phyloP scores from a whole-genome alignment of 2,113 vertebrate species.

The Promerops cafer region DNA sequence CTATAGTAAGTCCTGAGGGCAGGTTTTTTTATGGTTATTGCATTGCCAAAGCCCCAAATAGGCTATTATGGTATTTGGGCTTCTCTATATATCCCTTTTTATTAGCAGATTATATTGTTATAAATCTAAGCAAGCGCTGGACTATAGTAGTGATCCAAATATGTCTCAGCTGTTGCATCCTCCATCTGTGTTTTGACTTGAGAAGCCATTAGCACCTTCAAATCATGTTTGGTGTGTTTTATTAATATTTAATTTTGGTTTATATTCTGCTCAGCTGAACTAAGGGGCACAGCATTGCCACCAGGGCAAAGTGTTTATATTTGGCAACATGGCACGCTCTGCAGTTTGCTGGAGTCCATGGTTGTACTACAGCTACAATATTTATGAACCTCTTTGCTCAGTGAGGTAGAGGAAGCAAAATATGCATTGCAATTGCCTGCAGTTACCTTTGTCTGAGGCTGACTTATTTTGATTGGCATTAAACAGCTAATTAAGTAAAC shows the following conservation, averaged over 20 bases:
- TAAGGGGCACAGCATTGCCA: neutral
- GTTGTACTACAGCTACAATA: neutral
- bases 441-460: neutral
- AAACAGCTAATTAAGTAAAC: neutral
- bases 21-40: slow-evolving; percentile 37
- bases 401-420: neutral
- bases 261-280: neutral
- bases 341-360: neutral
- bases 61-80: slow-evolving; percentile 20
- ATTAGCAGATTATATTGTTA: slow-evolving; percentile 45
- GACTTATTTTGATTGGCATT: neutral
- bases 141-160: neutral
- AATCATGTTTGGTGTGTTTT: slow-evolving; percentile 10
- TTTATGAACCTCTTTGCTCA: neutral
- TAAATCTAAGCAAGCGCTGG: slow-evolving; percentile 9
- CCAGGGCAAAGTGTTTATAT: neutral
- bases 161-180: neutral
- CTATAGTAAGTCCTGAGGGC: slow-evolving; percentile 22
- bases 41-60: slow-evolving; percentile 3
- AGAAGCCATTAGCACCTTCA: slow-evolving; percentile 32
- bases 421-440: neutral
- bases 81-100: slow-evolving; percentile 49
- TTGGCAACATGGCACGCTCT: neutral
- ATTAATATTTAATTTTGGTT: slow-evolving; percentile 10
- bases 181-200: neutral